phyloP scores from a whole-genome alignment of 1,140 invertebrate species.

The Eumaeus atala region DNA sequence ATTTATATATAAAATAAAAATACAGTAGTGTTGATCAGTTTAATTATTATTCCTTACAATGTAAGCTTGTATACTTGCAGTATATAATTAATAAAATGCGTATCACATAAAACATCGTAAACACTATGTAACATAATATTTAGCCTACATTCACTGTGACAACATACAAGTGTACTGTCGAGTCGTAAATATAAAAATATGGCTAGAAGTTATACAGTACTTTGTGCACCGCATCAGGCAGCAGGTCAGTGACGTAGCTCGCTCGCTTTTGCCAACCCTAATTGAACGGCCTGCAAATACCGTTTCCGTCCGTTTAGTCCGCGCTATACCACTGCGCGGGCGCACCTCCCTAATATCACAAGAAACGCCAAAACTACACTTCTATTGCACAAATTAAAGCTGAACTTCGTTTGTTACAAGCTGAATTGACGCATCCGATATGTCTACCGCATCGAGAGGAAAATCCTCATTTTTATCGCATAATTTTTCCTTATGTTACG shows the following conservation, averaged over 20 bases:
- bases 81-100: slow-evolving; percentile 71
- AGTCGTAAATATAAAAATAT: slow-evolving; percentile 65
- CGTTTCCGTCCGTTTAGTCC: neutral
- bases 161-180: slow-evolving; percentile 49
- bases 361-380: slow-evolving; percentile 50
- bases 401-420: slow-evolving; percentile 38
- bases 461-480: neutral
- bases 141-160: slow-evolving; percentile 61
- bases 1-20: slow-evolving; percentile 8
- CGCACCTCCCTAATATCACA: slow-evolving; percentile 65
- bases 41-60: slow-evolving; percentile 68
- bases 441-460: slow-evolving; percentile 29
- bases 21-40: slow-evolving; percentile 31
- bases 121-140: slow-evolving; percentile 67
- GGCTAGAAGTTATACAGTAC: slow-evolving; percentile 58
- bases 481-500: slow-evolving; percentile 18
- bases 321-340: neutral
- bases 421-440: slow-evolving; percentile 54
- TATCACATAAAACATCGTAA: slow-evolving; percentile 72
- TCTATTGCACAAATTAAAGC: slow-evolving; percentile 38
- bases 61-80: slow-evolving; percentile 72
- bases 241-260: too few relatives aligned
- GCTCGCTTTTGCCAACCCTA: too few relatives aligned
- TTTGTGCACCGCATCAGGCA: slow-evolving; percentile 46
- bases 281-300: slow-evolving; percentile 15